Percentiles rank a stretch among this genome's conserved stretches.
Evolutionary conservation across 1,140 invertebrate genomes (phyloP).

Genomic region (Leptinotarsa texana): DNA sequence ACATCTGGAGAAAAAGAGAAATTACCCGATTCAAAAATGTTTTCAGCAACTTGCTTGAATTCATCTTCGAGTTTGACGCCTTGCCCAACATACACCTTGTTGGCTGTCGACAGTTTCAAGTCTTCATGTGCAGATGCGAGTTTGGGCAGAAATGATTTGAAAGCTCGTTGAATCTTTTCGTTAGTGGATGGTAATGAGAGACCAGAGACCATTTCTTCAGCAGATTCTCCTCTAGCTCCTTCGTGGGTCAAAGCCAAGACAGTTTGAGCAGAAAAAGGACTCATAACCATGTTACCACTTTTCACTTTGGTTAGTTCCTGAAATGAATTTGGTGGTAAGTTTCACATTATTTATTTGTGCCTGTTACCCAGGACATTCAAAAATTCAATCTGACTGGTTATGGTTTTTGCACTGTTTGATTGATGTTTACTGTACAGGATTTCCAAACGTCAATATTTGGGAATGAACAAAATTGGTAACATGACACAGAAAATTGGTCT

Average conservation of each 20-base stretch:
- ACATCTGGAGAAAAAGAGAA: conserved; percentile 35
- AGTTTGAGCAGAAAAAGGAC: conserved; percentile 21
- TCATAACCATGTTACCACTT: conserved; percentile 13
- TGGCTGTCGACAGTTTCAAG: not conserved
- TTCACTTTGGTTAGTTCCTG: conserved; percentile 15
- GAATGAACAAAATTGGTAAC: no score
- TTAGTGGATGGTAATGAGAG: not conserved
- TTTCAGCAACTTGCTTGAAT: conserved; percentile 18
- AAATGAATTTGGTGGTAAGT: not conserved
- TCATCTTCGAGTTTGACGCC: conserved; percentile 8
- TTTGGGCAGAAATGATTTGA: conserved; percentile 14
- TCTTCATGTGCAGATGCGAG: not conserved
- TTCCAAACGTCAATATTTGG: no score
- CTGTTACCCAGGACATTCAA: no score
- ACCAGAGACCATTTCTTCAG: not conserved
- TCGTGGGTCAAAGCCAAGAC: conserved; percentile 12
- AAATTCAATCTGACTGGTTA: no score
- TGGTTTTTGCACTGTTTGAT: no score
- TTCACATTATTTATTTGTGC: no score
- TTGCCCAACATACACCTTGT: conserved; percentile 15
- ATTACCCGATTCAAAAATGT: conserved; percentile 52
- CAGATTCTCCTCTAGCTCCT: conserved; percentile 12
- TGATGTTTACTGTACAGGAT: no score
- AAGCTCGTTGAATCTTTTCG: not conserved
- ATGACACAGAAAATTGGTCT: no score